Evolutionary conservation across 2,888 invertebrate genomes (phyloP), one percentile per base, ranked within the genome.

Genomic region (Digitonthophagus gazella): DNA sequence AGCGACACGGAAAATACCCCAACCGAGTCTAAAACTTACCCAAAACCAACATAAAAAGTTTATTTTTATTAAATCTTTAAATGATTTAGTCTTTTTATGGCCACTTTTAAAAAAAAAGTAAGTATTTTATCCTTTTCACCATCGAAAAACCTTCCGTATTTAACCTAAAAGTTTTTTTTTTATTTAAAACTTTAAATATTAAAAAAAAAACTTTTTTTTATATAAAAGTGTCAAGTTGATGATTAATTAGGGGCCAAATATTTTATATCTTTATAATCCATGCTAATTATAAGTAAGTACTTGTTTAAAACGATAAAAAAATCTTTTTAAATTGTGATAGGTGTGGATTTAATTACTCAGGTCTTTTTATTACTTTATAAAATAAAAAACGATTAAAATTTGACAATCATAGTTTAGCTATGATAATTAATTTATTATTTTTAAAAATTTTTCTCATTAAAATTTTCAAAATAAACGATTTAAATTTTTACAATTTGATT

Each of bases 1-100:
- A 83, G 83, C 74, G 83, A 83, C 71, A 79, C 79, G 3, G 83
- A 83, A 74, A 80, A 81, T 72, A 81, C 82, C 8, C 80, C 81
- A 1, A 81, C 82, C 3, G 82, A 82, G 68, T 76, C 77, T 16
- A 77, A 76, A 44, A 73, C 77, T 5, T 83, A 82, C 75, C 82
- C 82, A 1, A 82, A 79, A 75, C 83, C 83, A 61, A 61, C 61
- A 3, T 61, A 5, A 44, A 44, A 61, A 18, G 61, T 61, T 61
- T 4, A 6, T 19, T 16, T 19, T 4, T 0, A 18, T 61, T 61
- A 4, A 16, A 58, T 18, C n/a, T 19, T 57, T 18, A 18, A 6
- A 14, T 8, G 20, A 61, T 14, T 5, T 0, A 19, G n/a, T 19
- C n/a, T 61, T 18, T 61, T 61, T 19, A 16, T 16, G 16, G 8